Evolutionary conservation across 1,140 invertebrate species (phyloP), one percentile per base, ranked within the genome.

Genomic region (Rhynchophorus ferrugineus): DNA sequence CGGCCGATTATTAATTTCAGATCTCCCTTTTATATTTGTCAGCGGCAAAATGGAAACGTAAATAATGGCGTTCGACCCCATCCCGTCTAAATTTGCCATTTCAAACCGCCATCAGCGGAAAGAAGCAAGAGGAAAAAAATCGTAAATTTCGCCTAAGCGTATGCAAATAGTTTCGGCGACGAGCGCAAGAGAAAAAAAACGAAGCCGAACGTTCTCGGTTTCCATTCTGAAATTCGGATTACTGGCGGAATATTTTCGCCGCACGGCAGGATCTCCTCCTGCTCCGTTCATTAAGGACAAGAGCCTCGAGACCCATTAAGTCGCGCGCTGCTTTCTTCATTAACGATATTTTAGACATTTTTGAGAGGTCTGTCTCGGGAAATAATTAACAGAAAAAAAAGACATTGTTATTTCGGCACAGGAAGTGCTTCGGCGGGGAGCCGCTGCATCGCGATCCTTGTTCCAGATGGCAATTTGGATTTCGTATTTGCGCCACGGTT

Each of bases 331-430:
- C 39, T 54, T 48, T 54, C 52, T 54, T 54, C 52, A 54, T 54
- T 54, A 54, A 54, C 45, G 52, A 48, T 54, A 54, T 54, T 54
- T 47, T 54, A 54, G 52, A 48, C 45, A 54, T 48, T 54, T 48
- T 54, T 47, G 45, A 54, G 44, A 42, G 50, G 36, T 20, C 19
- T 48, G 38, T 35, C 52, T 48, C 39, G 52, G 45, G 48, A 54
- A 54, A 54, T 54, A 54, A 54, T 53, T 53, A 53, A 44, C 41
- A 46, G 14, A 53, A 39, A 53, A 53, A 46, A 43, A 41, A 33
- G 43, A 29, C 11, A 53, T 53, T 45, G 46, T 53, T 53, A 53
- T 53, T 53, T 46, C 50, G 50, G 39, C 16, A 44, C 50, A 18
- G 43, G 21, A 13, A 42, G 50, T 37, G 19, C 36, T 46, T 46